Percentiles rank a stretch among this genome's conserved stretches.
Conservation (phyloP, 2,797 vertebrate genomes). For the Rhynchonycteris naso region DNA sequence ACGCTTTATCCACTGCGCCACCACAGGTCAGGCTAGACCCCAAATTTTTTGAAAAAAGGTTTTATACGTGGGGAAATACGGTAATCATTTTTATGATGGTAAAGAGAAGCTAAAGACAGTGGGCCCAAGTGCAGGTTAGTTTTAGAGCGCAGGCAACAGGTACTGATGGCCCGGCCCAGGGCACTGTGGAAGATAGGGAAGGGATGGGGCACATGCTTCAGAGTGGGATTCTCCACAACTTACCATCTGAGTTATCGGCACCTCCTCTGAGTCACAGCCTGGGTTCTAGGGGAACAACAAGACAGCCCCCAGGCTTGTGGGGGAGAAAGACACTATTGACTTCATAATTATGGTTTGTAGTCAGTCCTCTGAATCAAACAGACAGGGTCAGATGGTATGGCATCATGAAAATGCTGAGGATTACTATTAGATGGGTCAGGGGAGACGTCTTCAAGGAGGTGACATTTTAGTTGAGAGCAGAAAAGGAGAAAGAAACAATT, state of each 20-base stretch:
- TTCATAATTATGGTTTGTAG: background rate
- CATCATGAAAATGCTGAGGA: background rate
- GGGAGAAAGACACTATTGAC: background rate
- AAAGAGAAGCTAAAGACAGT: constrained; percentile 1
- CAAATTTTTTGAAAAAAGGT: too few species aligned
- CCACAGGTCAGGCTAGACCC: too few species aligned
- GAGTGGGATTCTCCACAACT: background rate
- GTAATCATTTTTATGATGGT: background rate
- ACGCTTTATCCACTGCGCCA: too few species aligned
- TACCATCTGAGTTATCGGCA: background rate
- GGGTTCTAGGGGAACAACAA: background rate
- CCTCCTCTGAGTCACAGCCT: background rate
- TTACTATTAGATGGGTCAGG: background rate
- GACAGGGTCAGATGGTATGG: background rate
- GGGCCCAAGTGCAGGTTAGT: background rate
- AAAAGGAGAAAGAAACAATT: background rate
- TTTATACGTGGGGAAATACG: too few species aligned
- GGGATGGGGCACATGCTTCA: background rate
- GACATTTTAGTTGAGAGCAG: background rate
- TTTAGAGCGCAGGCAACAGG: background rate
- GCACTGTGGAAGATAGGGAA: background rate
- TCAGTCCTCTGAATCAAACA: background rate
- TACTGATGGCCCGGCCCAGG: background rate
- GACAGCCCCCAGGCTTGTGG: background rate
- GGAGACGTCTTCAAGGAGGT: background rate